These are phyloP conservation scores for Watsonalla binaria DNA, from an alignment of 2,888 invertebrate species.

Conservation along the genomic window DNA sequence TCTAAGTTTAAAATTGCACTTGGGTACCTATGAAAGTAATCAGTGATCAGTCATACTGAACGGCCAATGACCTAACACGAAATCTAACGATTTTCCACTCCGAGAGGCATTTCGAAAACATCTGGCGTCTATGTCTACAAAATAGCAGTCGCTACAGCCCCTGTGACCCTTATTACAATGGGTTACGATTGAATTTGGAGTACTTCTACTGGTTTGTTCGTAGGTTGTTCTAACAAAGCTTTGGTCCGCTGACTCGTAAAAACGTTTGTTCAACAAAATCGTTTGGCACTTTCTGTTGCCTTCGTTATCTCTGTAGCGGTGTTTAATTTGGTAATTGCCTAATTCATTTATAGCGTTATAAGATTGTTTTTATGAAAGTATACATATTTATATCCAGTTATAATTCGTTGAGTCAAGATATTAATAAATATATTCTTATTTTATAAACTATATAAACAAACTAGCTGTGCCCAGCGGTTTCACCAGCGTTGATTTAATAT, in stretches of 20 bases:
- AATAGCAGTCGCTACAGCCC: conserved; percentile 17
- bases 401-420: no score
- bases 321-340: neutral
- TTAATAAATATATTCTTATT: no score
- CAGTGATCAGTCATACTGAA: conserved; percentile 57
- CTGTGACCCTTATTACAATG: conserved; percentile 25
- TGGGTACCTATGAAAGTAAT: conserved; percentile 35
- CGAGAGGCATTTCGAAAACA: conserved; percentile 61
- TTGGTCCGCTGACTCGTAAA: conserved; percentile 46
- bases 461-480: no score
- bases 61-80: conserved; percentile 61
- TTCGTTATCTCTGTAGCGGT: conserved; percentile 15
- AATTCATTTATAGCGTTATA: neutral
- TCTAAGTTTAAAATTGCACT: conserved; percentile 32
- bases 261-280: conserved; percentile 51
- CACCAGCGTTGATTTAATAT: no score
- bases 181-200: conserved; percentile 28
- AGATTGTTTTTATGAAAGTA: no score
- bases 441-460: no score
- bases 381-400: no score
- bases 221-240: conserved; percentile 12
- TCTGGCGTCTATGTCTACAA: conserved; percentile 38
- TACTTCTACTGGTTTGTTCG: conserved; percentile 9
- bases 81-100: conserved; percentile 69
- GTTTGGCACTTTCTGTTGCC: conserved; percentile 41